A percentile compares a stretch with the other conserved stretches of the same genome.
Conservation (phyloP, 2,797 vertebrate genomes). For the Myotis findleyi region DNA sequence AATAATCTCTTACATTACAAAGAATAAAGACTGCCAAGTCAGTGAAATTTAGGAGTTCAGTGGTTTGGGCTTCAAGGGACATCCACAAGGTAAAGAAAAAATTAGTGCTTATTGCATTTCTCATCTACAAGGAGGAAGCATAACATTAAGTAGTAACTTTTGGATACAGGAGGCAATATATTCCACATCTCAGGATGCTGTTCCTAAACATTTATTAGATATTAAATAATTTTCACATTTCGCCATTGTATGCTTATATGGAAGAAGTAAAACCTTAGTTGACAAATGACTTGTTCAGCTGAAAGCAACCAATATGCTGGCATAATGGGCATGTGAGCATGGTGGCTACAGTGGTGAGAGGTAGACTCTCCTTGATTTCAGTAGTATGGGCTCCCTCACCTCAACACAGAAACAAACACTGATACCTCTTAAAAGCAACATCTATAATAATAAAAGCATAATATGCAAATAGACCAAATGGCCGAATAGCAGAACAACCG, state of each 20-base stretch:
- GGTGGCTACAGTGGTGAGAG: not conserved
- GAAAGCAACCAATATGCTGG: not conserved
- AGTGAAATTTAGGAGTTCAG: not conserved
- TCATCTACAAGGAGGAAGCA: not conserved
- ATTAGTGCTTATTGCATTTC: not conserved
- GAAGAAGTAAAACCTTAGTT: not conserved
- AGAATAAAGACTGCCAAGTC: not conserved
- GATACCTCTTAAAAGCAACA: not conserved
- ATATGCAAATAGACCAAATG: too few relatives aligned
- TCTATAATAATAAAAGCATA: not conserved
- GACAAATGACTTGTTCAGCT: not conserved
- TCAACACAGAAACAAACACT: not conserved
- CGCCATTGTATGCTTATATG: not conserved
- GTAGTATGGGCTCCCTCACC: not conserved
- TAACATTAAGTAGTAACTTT: not conserved
- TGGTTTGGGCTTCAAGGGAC: not conserved
- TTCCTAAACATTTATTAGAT: not conserved
- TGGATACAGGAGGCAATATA: not conserved
- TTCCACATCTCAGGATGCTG: not conserved
- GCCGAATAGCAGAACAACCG: too few relatives aligned
- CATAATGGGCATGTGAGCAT: not conserved
- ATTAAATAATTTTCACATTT: not conserved
- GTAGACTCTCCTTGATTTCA: not conserved
- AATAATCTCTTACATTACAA: not conserved
- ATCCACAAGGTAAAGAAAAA: not conserved